Evolutionary conservation across 92 coral and sea anemone genomes (phyloP).

Genomic region (Scolanthus callimorphus): DNA sequence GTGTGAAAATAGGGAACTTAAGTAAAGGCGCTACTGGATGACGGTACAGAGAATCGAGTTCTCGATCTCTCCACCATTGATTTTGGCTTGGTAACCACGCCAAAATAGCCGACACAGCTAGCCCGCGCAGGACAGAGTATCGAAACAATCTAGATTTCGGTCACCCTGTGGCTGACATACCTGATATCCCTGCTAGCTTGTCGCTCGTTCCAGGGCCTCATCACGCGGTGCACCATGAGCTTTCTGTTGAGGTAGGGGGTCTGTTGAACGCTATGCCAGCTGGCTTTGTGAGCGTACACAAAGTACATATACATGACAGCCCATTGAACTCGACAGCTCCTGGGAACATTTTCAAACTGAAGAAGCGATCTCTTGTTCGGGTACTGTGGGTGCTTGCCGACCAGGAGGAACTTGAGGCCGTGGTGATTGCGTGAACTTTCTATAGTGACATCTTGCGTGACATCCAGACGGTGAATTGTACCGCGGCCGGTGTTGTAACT

Average conservation of each 20-base stretch:
- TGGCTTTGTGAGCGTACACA: constrained; percentile 55
- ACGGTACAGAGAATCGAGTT: too few species aligned
- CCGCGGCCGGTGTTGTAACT: constrained; percentile 19
- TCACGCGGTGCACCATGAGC: constrained; percentile 41
- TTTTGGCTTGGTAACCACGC: too few species aligned
- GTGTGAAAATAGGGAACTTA: too few species aligned
- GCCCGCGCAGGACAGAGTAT: too few species aligned
- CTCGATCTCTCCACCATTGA: too few species aligned
- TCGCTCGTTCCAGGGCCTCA: constrained; percentile 36
- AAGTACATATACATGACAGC: constrained; percentile 57
- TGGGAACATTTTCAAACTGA: constrained; percentile 42
- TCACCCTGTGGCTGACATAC: too few species aligned
- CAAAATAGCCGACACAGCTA: too few species aligned
- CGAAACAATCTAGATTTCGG: too few species aligned
- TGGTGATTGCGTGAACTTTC: constrained; percentile 25
- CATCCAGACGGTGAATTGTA: constrained; percentile 11
- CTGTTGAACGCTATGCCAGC: constrained; percentile 12
- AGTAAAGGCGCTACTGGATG: too few species aligned
- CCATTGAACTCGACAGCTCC: constrained; percentile 24
- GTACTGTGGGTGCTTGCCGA: constrained; percentile 31
- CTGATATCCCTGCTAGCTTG: constrained; percentile 27
- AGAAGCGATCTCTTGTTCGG: constrained; percentile 67
- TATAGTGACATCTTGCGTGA: constrained; percentile 50
- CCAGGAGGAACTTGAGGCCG: constrained; percentile 33
- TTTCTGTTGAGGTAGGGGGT: constrained; percentile 43